Base-by-base conservation (phyloP, 2,113 vertebrate genomes). In the Dromas ardeola region DNA sequence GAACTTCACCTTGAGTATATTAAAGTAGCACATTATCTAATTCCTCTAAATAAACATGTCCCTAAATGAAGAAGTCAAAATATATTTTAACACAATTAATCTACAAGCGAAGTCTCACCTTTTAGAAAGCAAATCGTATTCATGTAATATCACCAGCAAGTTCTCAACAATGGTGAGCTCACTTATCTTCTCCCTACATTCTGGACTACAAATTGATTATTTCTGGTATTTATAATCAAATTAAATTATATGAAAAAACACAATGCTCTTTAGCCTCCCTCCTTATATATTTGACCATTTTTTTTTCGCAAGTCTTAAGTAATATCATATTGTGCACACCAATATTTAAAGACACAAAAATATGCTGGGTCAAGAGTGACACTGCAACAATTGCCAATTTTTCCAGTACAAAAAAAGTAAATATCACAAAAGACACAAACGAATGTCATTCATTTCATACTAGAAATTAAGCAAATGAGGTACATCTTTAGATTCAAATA, bases 41-140 rank as follows among this genome's bases (percentile, higher is more conserved):
- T 73, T 70, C 14, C 26, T 84, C n/a, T 81, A 74, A 96, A 86
- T 42, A 77, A 34, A 65, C 2, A 12, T 30, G 26, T 19, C 11
- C 32, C 12, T 63, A 84, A 93, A 74, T 23, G 8, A 86, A 92
- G 70, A 87, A 58, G 21, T 20, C 26, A 76, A 82, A 58, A 82
- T 34, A 49, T 23, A 76, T 34, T 86, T 81, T 53, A 93, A 55
- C 23, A 81, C 4, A 59, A 43, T 79, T 65, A 65, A 69, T 65
- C 49, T 43, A 81, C 36, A 88, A 80, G 69, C 0, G 0, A 83
- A 93, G n/a, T 71, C 95, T 92, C 95, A 99, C 99, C 98, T 99
- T 98, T 99, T 99, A 56, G 98, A 99, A 45, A 99, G 97, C 77
- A 99, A 98, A 97, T 99, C 97, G 38, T 99, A 99, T 95, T 99